Base-by-base conservation (phyloP, 2,888 invertebrate genomes). In the Scaptomyza tumidula region DNA sequence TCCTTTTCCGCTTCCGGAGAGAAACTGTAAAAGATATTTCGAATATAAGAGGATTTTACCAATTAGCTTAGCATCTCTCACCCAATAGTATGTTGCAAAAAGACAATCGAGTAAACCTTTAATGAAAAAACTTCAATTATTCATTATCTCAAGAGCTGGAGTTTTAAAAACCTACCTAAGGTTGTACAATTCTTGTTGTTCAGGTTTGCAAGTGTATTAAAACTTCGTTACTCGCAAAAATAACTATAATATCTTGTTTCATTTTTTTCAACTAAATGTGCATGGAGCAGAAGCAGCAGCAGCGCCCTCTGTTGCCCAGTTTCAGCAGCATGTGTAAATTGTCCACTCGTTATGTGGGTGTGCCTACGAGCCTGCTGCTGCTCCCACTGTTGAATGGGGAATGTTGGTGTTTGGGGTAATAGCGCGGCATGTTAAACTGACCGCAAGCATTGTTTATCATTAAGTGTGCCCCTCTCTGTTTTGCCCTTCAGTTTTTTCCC, bases 381-480 rank as follows among this genome's bases (percentile, higher is more conserved):
- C 3, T 24, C 24, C 24, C 24, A 24, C 3, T 24, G 24, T 24
- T 16, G 49, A 10, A 16, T 31, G 44, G 9, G 13, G 39, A 29
- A 27, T 58, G 58, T 64, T 71, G 54, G 71, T 78, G 69, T 72
- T 75, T 75, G 75, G 80, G 80, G 86, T 78, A 87, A 88, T 86
- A 86, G 82, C 78, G 84, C 82, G 86, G 82, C 77, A 78, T 88
- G 88, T 90, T 90, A 88, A 90, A 89, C 86, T 90, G 89, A 90
- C 90, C 90, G 78, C 90, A 88, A 89, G 90, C 89, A 90, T 90
- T 90, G 90, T 90, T 90, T 90, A 89, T 84, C 89, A 89, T 86
- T 83, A 82, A 82, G 83, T 84, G 78, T 75, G 85, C 71, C 71
- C 71, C 57, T 58, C 68, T 56, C 44, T 31, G 33, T 54, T 43